Evolutionary conservation across 2,888 invertebrate genomes (phyloP), one percentile per base, ranked within the genome.

Genomic region (Vanessa cardui): DNA sequence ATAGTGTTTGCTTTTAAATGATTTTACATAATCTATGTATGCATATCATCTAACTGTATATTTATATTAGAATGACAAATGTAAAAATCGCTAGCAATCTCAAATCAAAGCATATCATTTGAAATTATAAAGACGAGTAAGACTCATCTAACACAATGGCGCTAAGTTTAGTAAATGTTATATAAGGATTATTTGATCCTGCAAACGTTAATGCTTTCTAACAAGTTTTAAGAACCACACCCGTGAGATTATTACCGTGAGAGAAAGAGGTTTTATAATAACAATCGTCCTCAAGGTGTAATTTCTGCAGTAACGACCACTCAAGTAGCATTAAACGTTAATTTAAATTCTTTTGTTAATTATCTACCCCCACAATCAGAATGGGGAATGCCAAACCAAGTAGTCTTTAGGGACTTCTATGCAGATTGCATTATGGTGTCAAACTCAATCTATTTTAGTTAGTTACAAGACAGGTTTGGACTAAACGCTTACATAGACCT

Each of bases 361-460:
- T 67, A 56, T 56, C n/a, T 54, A 20, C 26, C 60, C 49, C 31
- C 18, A 31, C 21, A 62, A 50, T 45, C 52, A 31, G 46, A 49
- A 20, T 46, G 39, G 58, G 18, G 44, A 46, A 5, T 50, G n/a
- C 26, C 58, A 61, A 64, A 62, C 68, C 45, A 16, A 49, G 60
- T 61, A 64, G 58, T 64, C 68, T 64, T 64, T 61, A 45, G 58
- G 64, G 50, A 59, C 54, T 52, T 56, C 56, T 63, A 62, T 58
- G 58, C 26, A 69, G 62, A 64, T 58, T 47, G 33, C 52, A 76
- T 75, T 39, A 44, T 68, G 47, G 60, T 60, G 62, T 44, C 52
- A 45, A 79, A 77, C 72, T 77, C 73, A 78, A 81, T 82, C 81
- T 81, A 81, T 85, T 86, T 83, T 81, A 72, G 77, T 77, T 82